A percentile compares a stretch with the other conserved stretches of the same genome.
Conservation (phyloP, 2,113 vertebrate species). For the Oncorhynchus masou region DNA sequence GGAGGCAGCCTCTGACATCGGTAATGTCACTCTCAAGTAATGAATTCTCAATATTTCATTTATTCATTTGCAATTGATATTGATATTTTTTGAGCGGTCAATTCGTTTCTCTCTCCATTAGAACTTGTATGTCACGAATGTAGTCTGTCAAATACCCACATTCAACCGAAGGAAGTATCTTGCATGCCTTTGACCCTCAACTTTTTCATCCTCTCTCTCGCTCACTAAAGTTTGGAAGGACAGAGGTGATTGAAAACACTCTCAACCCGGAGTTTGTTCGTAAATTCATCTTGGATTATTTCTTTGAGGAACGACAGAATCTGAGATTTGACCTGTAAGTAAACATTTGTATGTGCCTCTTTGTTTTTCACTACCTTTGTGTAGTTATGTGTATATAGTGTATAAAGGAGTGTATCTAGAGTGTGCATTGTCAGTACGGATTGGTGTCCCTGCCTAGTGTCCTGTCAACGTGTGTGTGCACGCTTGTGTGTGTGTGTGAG, state of each 20-base stretch:
- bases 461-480: slow-evolving; percentile 1
- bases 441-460: background rate
- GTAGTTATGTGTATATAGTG: too few relatives aligned
- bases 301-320: slow-evolving; percentile 97
- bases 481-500: slow-evolving; percentile 15
- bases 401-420: background rate
- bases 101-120: too few relatives aligned
- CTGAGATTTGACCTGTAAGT: slow-evolving; percentile 97
- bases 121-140: too few relatives aligned
- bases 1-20: too few relatives aligned
- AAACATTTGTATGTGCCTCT: background rate
- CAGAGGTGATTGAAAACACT: slow-evolving; percentile 98
- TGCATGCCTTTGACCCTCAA: background rate
- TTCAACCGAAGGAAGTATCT: too few relatives aligned
- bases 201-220: background rate
- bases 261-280: slow-evolving; percentile 97
- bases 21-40: too few relatives aligned
- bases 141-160: too few relatives aligned
- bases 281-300: slow-evolving; percentile 98
- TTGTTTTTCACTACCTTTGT: too few relatives aligned
- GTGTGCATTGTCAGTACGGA: slow-evolving; percentile 3
- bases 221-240: slow-evolving; percentile 86
- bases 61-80: too few relatives aligned
- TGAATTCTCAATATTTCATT: too few relatives aligned
- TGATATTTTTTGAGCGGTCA: too few relatives aligned